Evolutionary conservation across 2,797 vertebrate genomes (phyloP), one percentile per base, ranked within the genome.

Genomic region (Florisuga fusca): DNA sequence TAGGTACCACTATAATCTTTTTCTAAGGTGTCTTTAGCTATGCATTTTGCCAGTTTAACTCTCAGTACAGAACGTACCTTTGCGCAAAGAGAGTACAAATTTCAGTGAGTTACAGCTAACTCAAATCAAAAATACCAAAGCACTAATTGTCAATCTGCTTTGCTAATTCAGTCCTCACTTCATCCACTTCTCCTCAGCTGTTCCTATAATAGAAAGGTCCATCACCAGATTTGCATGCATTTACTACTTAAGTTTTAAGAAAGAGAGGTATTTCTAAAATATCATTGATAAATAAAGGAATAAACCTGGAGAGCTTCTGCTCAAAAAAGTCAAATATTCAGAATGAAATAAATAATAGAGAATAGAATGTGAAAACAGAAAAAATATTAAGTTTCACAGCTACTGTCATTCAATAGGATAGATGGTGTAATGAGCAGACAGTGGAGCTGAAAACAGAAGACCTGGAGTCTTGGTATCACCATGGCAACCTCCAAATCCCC

Each of bases 101-200:
- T 90, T 87, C 66, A 75, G 58, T 4, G 9, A 66, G 69, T 55
- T 91, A 68, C 62, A 63, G 82, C 74, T 84, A 82, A 90, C 59
- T 94, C 72, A 89, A 15, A 92, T 93, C 76, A 95, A 95, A 94
- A 59, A 31, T 78, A 90, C 78, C 33, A 13, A 93, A 94, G 61
- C 50, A 54, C 36, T 77, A 31, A 0, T 0, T 71, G 94, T 88
- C 85, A 86, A 73, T 86, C 85, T 90, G 38, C 75, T 77, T 87
- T 72, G 45, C 53, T 95, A 72, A 87, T 92, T 95, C 64, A 94
- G 74, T 91, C 71, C 64, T 41, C 83, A 41, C 69, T 85, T 87
- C 83, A 92, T 73, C 23, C 79, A 78, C 58, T 84, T 62, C 51
- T 89, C 63, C 58, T 76, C 59, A 20, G 48, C 18, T 78, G 3